A percentile compares a stretch with the other conserved stretches of the same genome.
phyloP scores from a whole-genome alignment of 1,140 invertebrate species.

The Pteromalus puparum region DNA sequence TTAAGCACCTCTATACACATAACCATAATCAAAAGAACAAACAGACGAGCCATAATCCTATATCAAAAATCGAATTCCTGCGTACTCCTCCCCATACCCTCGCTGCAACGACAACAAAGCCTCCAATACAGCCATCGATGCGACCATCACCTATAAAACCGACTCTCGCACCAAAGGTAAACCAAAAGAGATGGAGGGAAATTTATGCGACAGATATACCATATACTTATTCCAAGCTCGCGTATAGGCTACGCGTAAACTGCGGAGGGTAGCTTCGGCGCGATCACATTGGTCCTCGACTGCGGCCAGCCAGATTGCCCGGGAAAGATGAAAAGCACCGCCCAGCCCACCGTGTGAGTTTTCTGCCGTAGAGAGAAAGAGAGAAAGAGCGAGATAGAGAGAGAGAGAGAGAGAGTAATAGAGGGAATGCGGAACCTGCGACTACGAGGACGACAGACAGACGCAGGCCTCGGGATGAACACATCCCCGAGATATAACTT shows the following conservation, averaged over 20 bases:
- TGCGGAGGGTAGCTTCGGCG: conserved; percentile 7
- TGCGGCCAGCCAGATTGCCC: conserved; percentile 51
- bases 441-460: not conserved
- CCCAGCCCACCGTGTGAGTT: conserved; percentile 66
- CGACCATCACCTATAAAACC: no score
- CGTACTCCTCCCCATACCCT: no score
- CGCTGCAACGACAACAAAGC: no score
- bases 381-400: no score
- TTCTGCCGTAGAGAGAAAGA: conserved; percentile 31
- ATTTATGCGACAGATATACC: conserved; percentile 22
- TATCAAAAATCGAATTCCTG: no score
- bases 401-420: no score
- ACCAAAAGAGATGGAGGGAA: not conserved
- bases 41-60: no score
- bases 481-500: conserved; percentile 63
- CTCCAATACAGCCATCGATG: no score
- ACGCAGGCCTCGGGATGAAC: conserved; percentile 54
- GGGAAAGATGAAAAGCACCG: conserved; percentile 67
- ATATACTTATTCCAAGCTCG: not conserved
- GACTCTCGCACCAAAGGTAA: no score
- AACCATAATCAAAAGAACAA: no score
- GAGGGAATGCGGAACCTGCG: not conserved
- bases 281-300: conserved; percentile 10
- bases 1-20: no score
- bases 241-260: not conserved